Base-by-base conservation (phyloP, 2,797 vertebrate species). In the Chiroxiphia lanceolata region DNA sequence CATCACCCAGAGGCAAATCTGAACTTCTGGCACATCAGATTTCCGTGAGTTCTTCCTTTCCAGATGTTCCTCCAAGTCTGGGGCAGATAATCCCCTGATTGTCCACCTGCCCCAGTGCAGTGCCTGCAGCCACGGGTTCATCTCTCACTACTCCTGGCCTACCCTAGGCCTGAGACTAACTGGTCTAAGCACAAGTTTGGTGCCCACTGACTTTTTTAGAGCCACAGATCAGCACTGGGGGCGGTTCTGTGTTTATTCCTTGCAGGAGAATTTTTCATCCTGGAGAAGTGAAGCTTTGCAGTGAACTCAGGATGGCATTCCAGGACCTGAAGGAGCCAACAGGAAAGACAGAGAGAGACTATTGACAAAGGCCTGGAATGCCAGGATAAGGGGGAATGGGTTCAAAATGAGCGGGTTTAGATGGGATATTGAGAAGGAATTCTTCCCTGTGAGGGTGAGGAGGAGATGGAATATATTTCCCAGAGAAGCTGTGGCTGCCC, bases 121-220 rank as follows among this genome's bases (percentile, higher is more conserved):
- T 42, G 31, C 22, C 2, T 7, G n/a, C 42, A 27, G 64, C n/a
- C 10, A 7, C n/a, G 47, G 19, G 11, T n/a, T 80, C 53, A 25
- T 9, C 19, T 51, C 23, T n/a, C 31, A 23, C 54, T 0, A 0
- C 33, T 47, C 27, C 5, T 29, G 42, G 9, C 38, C 16, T 13
- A 3, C 13, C 44, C 51, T 50, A 85, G 60, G 59, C 44, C 65
- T 88, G 31, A 13, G 38, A 15, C 26, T 33, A 1, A 11, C 5
- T 22, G 47, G 72, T 42, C 45, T 26, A 3, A 17, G 34, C 48
- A 34, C 71, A 6, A 38, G 7, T 25, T 14, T 48, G 44, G 38
- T 50, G 48, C 34, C 38, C 12, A 0, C 7, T 8, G 68, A 8
- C 89, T 25, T 56, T 11, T 20, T 18, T 8, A 22, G 44, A 22